Conservation (phyloP, 2,113 vertebrate species). For the Syngnathus typhle region DNA sequence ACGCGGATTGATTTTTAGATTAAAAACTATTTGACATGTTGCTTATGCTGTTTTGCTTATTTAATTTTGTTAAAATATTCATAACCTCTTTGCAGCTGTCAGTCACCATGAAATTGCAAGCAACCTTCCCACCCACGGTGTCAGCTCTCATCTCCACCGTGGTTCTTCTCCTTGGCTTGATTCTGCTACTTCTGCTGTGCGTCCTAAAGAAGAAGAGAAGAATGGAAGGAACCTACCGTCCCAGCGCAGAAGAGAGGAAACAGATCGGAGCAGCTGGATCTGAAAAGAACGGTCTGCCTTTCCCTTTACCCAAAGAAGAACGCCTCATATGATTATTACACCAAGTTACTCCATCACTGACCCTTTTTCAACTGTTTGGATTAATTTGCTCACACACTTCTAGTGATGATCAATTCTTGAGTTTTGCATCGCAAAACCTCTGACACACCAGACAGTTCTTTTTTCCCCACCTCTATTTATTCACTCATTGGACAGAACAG, state of each 20-base stretch:
- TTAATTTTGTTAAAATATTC: background rate
- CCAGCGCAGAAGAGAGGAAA: conserved; percentile 78
- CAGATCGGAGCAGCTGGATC: conserved; percentile 61
- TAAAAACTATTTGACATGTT: too few species aligned
- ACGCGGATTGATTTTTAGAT: too few species aligned
- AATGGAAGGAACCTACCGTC: conserved; percentile 79
- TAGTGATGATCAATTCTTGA: conserved; percentile 1
- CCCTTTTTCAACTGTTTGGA: conserved; percentile 1
- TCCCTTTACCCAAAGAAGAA: conserved; percentile 83
- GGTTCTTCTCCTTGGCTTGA: conserved; percentile 60
- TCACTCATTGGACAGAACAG: background rate
- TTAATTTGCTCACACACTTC: background rate
- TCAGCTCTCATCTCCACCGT: conserved; percentile 48
- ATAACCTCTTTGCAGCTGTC: conserved; percentile 12
- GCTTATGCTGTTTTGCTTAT: background rate
- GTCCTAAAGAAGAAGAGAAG: conserved; percentile 75
- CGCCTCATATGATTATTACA: conserved; percentile 75
- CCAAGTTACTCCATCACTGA: background rate
- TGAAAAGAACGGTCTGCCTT: conserved; percentile 66
- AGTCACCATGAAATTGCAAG: conserved; percentile 22
- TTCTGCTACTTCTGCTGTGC: conserved; percentile 61
- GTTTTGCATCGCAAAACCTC: conserved; percentile 9
- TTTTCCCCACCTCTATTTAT: background rate
- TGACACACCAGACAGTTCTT: background rate
- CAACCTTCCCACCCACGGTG: conserved; percentile 11